Percentiles rank a stretch among this genome's conserved stretches.
Evolutionary conservation across 2,113 vertebrate genomes (phyloP).

Genomic region (Mastomys natalensis): DNA sequence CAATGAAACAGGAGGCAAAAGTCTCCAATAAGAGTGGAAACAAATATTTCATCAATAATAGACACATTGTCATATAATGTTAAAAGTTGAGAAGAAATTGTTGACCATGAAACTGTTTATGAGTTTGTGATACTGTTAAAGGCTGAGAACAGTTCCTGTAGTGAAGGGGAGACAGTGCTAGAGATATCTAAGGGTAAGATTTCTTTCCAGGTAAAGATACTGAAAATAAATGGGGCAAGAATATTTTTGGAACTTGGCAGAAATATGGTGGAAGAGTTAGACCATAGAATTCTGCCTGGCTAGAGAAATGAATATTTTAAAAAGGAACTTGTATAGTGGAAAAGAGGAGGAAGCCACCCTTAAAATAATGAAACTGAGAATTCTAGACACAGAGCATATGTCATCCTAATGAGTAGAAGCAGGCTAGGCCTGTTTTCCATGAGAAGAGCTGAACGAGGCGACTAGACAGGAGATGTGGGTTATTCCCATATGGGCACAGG

Average conservation of each 20-base stretch:
- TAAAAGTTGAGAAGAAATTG: not conserved
- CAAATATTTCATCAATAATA: not conserved
- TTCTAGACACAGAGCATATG: not conserved
- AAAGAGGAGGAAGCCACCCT: not conserved
- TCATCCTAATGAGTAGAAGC: not conserved
- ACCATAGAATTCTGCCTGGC: not conserved
- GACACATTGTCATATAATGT: rapidly evolving
- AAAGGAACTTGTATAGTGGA: not conserved
- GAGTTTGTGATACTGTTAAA: slow-evolving; percentile 12
- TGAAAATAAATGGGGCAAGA: not conserved
- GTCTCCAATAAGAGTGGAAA: not conserved
- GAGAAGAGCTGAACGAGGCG: not conserved
- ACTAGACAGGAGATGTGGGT: not conserved
- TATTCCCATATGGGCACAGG: not conserved
- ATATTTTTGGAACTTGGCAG: not conserved
- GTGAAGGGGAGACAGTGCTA: not conserved
- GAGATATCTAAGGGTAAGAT: not conserved
- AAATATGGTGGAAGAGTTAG: not conserved
- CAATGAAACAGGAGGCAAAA: not conserved
- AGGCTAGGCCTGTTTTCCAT: not conserved
- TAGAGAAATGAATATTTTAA: not conserved
- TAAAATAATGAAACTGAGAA: not conserved
- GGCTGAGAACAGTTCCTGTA: not conserved
- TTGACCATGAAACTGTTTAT: not conserved
- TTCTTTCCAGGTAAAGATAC: not conserved